Evolutionary conservation across 2,113 vertebrate genomes (phyloP).

Genomic region (Neofelis nebulosa): DNA sequence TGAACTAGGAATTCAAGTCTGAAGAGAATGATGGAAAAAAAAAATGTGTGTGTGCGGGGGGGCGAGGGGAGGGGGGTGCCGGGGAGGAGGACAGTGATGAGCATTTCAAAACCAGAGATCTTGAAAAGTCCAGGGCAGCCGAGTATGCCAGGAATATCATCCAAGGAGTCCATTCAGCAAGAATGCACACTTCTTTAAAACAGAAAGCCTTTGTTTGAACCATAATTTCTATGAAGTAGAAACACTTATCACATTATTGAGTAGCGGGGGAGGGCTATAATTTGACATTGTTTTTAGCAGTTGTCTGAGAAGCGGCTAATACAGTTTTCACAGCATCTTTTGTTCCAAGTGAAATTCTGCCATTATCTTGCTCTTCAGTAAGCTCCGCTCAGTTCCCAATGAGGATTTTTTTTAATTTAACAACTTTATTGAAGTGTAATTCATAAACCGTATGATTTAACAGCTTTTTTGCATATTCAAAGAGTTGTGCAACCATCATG

Average conservation of each 20-base stretch:
- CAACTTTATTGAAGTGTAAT: not conserved
- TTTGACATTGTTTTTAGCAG: not conserved
- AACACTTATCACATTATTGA: not conserved
- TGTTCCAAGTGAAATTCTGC: not conserved
- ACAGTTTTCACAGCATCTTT: not conserved
- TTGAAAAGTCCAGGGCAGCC: not conserved
- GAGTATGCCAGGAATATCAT: not conserved
- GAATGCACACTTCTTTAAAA: not conserved
- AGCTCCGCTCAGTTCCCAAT: not conserved
- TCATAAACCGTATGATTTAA: not conserved
- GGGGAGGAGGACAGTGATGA: not conserved
- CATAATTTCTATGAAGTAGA: not conserved
- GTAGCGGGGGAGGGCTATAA: not conserved
- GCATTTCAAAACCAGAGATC: not conserved
- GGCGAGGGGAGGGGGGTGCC: too few species aligned
- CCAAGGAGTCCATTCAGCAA: not conserved
- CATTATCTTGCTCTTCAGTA: not conserved
- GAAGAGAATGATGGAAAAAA: not conserved
- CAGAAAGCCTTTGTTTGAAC: not conserved
- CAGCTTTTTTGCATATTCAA: not conserved
- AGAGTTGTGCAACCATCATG: not conserved
- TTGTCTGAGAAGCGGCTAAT: not conserved
- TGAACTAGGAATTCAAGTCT: not conserved
- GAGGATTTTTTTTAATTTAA: not conserved
- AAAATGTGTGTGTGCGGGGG: too few species aligned